phyloP scores from a whole-genome alignment of 2,888 invertebrate species.

The Pantelozetes paolii region DNA sequence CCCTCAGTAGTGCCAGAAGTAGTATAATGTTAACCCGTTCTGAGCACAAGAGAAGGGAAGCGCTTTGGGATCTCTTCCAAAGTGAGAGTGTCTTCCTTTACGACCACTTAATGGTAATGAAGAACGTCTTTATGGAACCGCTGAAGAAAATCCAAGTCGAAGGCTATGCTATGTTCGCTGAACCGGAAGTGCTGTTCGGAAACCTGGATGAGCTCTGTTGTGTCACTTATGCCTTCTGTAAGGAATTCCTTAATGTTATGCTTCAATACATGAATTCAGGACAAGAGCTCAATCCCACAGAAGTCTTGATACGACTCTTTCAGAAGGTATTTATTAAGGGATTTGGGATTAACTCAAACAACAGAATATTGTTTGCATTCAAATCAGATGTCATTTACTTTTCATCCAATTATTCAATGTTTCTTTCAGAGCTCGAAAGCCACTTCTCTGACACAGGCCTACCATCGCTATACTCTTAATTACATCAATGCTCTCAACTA shows the following conservation, averaged over 20 bases:
- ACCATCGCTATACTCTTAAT: slow-evolving; percentile 63
- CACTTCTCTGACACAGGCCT: slow-evolving; percentile 57
- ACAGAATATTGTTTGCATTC: too few relatives aligned
- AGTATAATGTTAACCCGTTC: slow-evolving; percentile 45
- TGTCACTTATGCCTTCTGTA: slow-evolving; percentile 60
- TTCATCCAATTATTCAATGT: slow-evolving; percentile 40
- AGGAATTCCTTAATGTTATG: slow-evolving; percentile 58
- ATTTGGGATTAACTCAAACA: neutral
- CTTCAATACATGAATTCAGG: slow-evolving; percentile 53
- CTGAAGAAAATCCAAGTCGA: slow-evolving; percentile 63
- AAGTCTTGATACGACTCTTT: slow-evolving; percentile 59
- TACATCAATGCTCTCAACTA: slow-evolving; percentile 62
- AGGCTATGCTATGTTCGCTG: slow-evolving; percentile 62
- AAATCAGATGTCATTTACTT: neutral
- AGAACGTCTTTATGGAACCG: slow-evolving; percentile 63
- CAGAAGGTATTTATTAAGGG: slow-evolving; percentile 54
- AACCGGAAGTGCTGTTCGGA: slow-evolving; percentile 62
- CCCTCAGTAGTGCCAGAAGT: slow-evolving; percentile 41
- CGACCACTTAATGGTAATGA: slow-evolving; percentile 62
- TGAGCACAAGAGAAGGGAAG: slow-evolving; percentile 56
- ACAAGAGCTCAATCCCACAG: slow-evolving; percentile 57
- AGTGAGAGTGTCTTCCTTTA: slow-evolving; percentile 61
- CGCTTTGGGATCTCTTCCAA: slow-evolving; percentile 63
- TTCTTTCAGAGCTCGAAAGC: slow-evolving; percentile 55
- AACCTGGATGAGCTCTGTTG: slow-evolving; percentile 62